Evolutionary conservation across 2,113 vertebrate genomes (phyloP).

Genomic region (Pontoporia blainvillei): DNA sequence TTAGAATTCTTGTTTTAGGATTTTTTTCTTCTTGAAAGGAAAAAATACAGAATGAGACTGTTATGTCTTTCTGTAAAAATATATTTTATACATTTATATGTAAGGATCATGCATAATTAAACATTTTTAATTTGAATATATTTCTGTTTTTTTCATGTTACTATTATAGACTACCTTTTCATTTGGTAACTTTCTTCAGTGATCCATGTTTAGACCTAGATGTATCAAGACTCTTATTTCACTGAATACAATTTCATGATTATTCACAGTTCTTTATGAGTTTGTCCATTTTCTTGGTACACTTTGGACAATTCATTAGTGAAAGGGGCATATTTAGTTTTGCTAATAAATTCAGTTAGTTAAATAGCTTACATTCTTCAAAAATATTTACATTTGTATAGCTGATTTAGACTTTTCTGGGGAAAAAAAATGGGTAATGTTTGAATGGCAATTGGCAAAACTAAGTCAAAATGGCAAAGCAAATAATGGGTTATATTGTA

Average conservation of each 20-base stretch:
- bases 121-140: not conserved
- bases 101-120: not conserved
- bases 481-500: not conserved
- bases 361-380: not conserved
- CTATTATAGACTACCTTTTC: not conserved
- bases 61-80: not conserved
- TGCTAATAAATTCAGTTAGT: not conserved
- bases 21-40: not conserved
- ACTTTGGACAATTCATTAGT: not conserved
- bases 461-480: not conserved
- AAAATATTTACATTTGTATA: not conserved
- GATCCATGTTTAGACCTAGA: not conserved
- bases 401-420: not conserved
- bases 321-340: not conserved
- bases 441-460: not conserved
- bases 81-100: not conserved
- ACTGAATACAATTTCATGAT: not conserved
- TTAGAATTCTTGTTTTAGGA: not conserved
- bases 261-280: not conserved
- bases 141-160: not conserved
- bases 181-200: not conserved
- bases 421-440: not conserved
- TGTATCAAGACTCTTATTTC: not conserved
- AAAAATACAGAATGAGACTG: not conserved
- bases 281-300: not conserved